phyloP scores from a whole-genome alignment of 2,888 invertebrate genomes.

The Blastobasis adustella region DNA sequence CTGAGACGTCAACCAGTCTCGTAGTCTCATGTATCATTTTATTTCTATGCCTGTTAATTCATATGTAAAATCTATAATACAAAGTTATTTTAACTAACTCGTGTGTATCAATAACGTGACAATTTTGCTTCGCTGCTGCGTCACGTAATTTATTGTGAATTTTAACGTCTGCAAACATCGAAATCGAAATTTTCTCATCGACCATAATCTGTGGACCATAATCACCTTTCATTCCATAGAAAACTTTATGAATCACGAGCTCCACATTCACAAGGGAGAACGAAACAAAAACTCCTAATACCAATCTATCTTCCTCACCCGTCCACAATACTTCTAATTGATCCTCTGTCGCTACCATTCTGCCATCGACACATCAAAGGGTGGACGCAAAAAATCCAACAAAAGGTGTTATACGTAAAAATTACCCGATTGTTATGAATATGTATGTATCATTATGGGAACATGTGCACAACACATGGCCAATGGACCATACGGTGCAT shows the following conservation, averaged over 20 bases:
- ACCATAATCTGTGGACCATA: too few species aligned
- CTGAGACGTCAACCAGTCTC: too few species aligned
- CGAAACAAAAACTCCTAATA: constrained; percentile 14
- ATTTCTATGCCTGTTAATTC: too few species aligned
- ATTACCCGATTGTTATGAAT: constrained; percentile 54
- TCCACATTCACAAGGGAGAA: constrained; percentile 16
- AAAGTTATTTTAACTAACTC: too few species aligned
- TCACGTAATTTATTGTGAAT: too few species aligned
- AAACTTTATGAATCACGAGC: neutral
- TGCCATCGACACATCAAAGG: constrained; percentile 40
- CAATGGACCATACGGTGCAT: constrained; percentile 51
- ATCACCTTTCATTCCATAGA: too few species aligned
- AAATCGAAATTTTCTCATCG: too few species aligned
- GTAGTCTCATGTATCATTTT: too few species aligned
- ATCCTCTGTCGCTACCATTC: constrained; percentile 50
- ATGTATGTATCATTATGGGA: constrained; percentile 46
- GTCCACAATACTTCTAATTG: constrained; percentile 45
- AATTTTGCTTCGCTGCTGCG: too few species aligned
- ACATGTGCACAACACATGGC: constrained; percentile 62
- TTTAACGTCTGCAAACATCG: too few species aligned
- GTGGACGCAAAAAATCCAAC: constrained; percentile 42
- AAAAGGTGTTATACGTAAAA: constrained; percentile 50
- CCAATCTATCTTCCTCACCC: constrained; percentile 32
- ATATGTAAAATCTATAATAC: too few species aligned
- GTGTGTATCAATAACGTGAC: too few species aligned